phyloP scores from a whole-genome alignment of 2,888 invertebrate species.

The Volucella zonaria region DNA sequence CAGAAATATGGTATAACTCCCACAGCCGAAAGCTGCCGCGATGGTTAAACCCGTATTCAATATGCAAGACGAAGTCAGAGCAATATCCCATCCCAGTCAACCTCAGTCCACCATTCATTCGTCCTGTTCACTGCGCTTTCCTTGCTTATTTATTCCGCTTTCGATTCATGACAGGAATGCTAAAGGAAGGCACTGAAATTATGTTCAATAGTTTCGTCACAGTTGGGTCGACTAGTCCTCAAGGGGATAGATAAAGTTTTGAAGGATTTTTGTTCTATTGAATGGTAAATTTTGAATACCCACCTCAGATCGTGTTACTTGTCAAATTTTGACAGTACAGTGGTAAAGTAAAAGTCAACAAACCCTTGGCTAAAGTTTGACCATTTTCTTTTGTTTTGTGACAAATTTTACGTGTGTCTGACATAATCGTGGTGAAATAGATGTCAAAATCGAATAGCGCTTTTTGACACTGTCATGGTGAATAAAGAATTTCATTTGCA shows the following conservation, averaged over 20 bases:
- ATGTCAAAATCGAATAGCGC: no score
- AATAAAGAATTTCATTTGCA: no score
- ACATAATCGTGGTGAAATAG: no score
- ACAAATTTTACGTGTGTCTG: no score
- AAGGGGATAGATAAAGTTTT: neutral
- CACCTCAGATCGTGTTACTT: no score
- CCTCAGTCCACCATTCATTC: constrained; percentile 23
- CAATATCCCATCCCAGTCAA: neutral
- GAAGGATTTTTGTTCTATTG: neutral
- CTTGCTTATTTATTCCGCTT: constrained; percentile 55
- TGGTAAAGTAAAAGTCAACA: neutral
- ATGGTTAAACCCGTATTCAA: constrained; percentile 18
- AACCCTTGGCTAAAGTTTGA: neutral
- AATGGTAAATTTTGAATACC: no score
- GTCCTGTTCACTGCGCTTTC: constrained; percentile 25
- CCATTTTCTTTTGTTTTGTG: no score
- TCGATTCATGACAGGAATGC: constrained; percentile 56
- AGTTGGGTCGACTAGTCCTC: constrained; percentile 8
- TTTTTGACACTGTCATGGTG: no score
- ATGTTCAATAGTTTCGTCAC: constrained; percentile 24
- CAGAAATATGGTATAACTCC: constrained; percentile 11
- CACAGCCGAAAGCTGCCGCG: neutral
- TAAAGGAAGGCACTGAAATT: constrained; percentile 29
- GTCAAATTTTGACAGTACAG: no score
- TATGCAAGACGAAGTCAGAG: constrained; percentile 44